Evolutionary conservation across 2,888 invertebrate species (phyloP), one percentile per base, ranked within the genome.

Genomic region (Melanostoma scalare): DNA sequence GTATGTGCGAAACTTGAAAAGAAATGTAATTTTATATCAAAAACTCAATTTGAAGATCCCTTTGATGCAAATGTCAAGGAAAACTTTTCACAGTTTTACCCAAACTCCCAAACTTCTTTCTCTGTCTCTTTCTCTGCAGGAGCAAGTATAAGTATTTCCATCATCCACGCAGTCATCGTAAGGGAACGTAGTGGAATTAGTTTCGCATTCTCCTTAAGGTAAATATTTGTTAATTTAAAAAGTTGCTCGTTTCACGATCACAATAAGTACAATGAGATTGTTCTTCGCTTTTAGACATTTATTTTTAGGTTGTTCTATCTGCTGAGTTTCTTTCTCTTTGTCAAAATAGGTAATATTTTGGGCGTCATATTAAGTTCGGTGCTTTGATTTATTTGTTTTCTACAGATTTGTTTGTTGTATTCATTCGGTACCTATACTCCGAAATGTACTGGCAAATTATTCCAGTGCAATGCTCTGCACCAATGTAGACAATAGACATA

Each of bases 151-250:
- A 48, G 38, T 56, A 73, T 65, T 72, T 65, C 38, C 30, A 38
- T 35, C 53, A 38, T 55, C 36, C 53, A 61, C 73, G 61, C 55
- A 60, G 60, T 50, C 36, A n/a, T 35, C 50, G 68, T 31, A 9
- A 33, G 20, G 55, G 20, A 61, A 73, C 60, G 55, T 50, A 63
- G 52, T 42, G 33, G 56, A 69, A 74, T 80, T 80, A 63, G 61
- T 80, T 63, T 79, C 60, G 68, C 67, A 79, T 74, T 74, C 56
- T 69, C 63, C 50, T 63, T 20, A 65, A 68, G 63, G 68, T 58
- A 80, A 80, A 80, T 74, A 80, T 69, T 79, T 79, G 79, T 79
- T 79, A 74, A 79, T 79, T 79, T 79, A 73, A 79, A 79, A 79
- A 79, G 48, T 80, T 80, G 50, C 56, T 38, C 73, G 55, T 73